These are phyloP conservation scores for Ailuropoda melanoleuca DNA, from an alignment of 2,113 vertebrate genomes.

Conservation along the genomic window DNA sequence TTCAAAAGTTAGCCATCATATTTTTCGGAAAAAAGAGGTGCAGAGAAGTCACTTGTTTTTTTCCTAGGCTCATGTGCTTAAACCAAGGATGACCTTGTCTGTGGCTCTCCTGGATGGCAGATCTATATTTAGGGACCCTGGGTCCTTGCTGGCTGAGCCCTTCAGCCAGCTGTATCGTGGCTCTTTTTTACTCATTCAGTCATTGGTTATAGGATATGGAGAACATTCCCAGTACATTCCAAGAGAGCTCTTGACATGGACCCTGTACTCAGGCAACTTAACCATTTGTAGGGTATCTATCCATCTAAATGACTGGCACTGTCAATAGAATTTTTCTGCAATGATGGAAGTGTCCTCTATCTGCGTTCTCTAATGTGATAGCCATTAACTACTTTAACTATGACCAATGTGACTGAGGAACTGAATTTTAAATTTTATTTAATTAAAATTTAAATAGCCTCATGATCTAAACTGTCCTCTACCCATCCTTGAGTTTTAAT, in stretches of 20 bases:
- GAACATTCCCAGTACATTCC: background rate
- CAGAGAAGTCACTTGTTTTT: background rate
- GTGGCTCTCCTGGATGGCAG: background rate
- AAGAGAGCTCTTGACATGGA: background rate
- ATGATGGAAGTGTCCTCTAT: background rate
- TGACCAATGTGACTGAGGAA: background rate
- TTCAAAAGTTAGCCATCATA: conserved; percentile 21
- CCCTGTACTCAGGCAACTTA: background rate
- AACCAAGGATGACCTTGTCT: background rate
- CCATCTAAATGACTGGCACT: background rate
- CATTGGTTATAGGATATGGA: background rate
- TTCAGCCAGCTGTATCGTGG: background rate
- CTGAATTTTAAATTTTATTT: conserved; percentile 18
- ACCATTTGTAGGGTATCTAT: background rate
- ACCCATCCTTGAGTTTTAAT: background rate
- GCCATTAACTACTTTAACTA: background rate
- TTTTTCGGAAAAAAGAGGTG: background rate
- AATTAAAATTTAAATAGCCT: conserved; percentile 17
- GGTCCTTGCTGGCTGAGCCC: background rate
- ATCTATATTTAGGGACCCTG: background rate
- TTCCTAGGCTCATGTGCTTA: background rate
- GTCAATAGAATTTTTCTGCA: background rate
- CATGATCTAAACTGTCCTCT: background rate
- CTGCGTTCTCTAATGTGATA: background rate
- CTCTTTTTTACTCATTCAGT: background rate